Conservation (phyloP, 1,140 invertebrate species). For the Drosophila tani region DNA sequence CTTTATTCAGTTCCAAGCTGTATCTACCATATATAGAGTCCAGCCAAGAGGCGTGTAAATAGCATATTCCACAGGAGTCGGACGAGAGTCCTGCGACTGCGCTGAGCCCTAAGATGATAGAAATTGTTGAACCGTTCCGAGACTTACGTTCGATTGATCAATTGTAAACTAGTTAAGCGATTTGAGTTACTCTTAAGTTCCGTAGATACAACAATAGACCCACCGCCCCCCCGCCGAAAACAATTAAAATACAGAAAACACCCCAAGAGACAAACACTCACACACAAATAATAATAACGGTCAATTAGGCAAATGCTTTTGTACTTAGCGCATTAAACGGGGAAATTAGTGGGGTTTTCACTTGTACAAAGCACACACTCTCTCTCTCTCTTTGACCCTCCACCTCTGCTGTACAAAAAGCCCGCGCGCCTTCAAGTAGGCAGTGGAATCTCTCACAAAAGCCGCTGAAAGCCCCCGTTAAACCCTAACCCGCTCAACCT, state of each 20-base stretch:
- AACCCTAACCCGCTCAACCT: conserved; percentile 43
- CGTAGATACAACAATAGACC: conserved; percentile 46
- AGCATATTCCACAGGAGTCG: conserved; percentile 46
- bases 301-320: conserved; percentile 77
- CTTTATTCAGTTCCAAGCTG: conserved; percentile 21
- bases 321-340: conserved; percentile 69
- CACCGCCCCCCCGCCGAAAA: conserved; percentile 6
- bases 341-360: conserved; percentile 74
- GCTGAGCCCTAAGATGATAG: conserved; percentile 74
- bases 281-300: conserved; percentile 15
- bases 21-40: conserved; percentile 46
- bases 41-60: conserved; percentile 70
- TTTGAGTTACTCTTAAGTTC: conserved; percentile 72
- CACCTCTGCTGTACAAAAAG: conserved; percentile 28
- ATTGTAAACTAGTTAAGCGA: conserved; percentile 75
- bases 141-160: conserved; percentile 43
- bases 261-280: conserved; percentile 26
- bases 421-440: conserved; percentile 53
- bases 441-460: conserved; percentile 35
- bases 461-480: conserved; percentile 28
- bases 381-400: conserved; percentile 2
- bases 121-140: conserved; percentile 72
- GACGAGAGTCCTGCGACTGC: conserved; percentile 39
- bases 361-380: conserved; percentile 59
- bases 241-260: conserved; percentile 27